Evolutionary conservation across 2,888 invertebrate species (phyloP), one percentile per base, ranked within the genome.

Genomic region (Luperina testacea): DNA sequence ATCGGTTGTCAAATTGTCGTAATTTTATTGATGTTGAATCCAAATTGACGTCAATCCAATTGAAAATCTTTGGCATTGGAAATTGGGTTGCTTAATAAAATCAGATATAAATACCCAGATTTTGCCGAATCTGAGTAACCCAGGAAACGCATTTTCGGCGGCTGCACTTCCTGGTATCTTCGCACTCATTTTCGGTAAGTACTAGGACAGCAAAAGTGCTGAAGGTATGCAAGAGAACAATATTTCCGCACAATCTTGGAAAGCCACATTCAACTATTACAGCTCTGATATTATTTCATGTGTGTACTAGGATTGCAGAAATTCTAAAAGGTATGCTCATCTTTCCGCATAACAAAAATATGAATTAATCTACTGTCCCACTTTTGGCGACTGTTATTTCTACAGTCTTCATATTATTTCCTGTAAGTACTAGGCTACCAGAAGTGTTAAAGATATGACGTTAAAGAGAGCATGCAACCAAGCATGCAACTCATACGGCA

Each of bases 41-140:
- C 24, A n/a, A 72, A 65, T 65, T 79, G 57, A 80, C 80, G 80
- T 80, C 78, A 72, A 20, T 42, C 7, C 3, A 15, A 27, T 42
- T 59, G 72, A 24, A 79, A 42, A 65, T 51, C 17, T 80, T 79
- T 80, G 78, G 78, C 72, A 79, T 80, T 17, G 38, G 27, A 57
- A 57, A 57, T 24, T 38, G 53, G 45, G 53, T 17, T 45, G 53
- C 1, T 11, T n/a, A 7, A 6, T 27, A 32, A 78, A 63, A 51
- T 15, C 38, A 57, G 15, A 77, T 57, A 59, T 17, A 71, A 71
- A 42, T 79, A 64, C 1, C 4, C 57, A 9, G 11, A 57, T 45
- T 38, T 64, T 13, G 24, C 42, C 6, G 15, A 61, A 53, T 38
- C 32, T 61, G 7, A 24, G 8, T 27, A 24, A 13, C n/a, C 20